Base-by-base conservation (phyloP, 2,888 invertebrate species). In the Caenorhabditis imperialis region DNA sequence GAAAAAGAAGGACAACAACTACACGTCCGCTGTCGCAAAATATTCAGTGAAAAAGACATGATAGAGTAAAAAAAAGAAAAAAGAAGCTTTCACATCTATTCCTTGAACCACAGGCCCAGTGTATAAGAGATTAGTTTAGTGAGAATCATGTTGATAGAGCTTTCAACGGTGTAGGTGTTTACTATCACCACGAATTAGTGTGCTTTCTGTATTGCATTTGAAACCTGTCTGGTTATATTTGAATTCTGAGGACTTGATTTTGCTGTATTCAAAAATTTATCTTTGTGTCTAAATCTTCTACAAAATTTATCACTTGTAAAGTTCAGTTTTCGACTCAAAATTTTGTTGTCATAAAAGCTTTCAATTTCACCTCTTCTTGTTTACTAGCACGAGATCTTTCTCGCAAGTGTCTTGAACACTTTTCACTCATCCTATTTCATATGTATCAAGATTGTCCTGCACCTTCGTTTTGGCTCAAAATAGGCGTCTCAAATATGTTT, bases 1-100 rank as follows among this genome's bases (percentile, higher is more conserved):
- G 54, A 27, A 55, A 42, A 42, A 54, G 67, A 67, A 67, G 67
- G 50, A 67, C 57, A 58, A 67, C 67, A 67, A 67, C 67, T 58
- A 67, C 67, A 67, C 67, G 67, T 67, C 67, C 67, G 67, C 51
- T 67, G 67, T 67, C 51, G 67, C 67, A 57, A 67, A 67, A 67
- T 67, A 67, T 67, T 67, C 67, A 51, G 67, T 67, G 67, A 67
- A 67, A 67, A 67, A 67, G 67, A 67, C 67, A 67, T 67, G 67
- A 67, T 67, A 67, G 63, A 63, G 57, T 51, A 51, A 58, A 72
- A 61, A 63, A 47, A 51, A 57, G 47, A 53, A 58, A 67, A 58
- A 60, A 69, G 60, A 69, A 69, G 60, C 69, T 53, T 60, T 60
- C 53, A 63, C 62, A 63, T 63, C 45, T 58, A 72, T 63, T 72